Base-by-base conservation (phyloP, 2,113 vertebrate genomes). In the Misgurnus mizolepis region DNA sequence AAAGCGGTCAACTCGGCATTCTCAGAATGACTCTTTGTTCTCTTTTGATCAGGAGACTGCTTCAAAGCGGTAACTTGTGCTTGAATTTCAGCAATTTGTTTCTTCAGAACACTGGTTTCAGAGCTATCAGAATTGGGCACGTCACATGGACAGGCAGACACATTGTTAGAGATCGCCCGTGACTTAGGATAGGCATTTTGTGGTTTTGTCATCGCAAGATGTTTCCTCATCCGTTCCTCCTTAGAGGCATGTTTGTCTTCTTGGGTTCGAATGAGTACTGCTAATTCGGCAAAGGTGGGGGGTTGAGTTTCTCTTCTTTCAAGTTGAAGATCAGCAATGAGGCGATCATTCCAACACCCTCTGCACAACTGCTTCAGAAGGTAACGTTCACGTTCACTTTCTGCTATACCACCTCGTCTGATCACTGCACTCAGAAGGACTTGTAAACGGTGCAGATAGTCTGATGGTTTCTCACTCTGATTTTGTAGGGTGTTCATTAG, bases 351-450 rank as follows among this genome's bases (percentile, higher is more conserved):
- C 43, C 43, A 45, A 45, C 43, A 50, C 4, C 68, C 43, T 8
- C 68, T 8, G 45, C 68, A 71, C 17, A 71, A 74, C 41, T 74
- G 71, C n/a, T 74, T 74, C 7, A 74, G 34, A 14, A 74, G 55
- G 9, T 61, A 53, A 40, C 34, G 49, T 6, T 61, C 53, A 27
- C 34, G 14, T 58, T 74, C 34, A 58, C 34, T 56, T 40, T 15
- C 39, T 22, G 55, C 11, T n/a, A 74, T 17, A 6, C 71, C 71
- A n/a, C 53, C 71, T 56, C 56, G 15, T 4, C 14, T 74, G 12
- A 18, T 55, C 17, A 39, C 34, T 39, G 41, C 34, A 43, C 41
- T 68, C 41, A 68, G n/a, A 47, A 68, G 8, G 43, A 17, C 66
- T 60, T 60, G 56, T 60, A 60, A 9, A n/a, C n/a, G 7, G 56